Conservation (phyloP, 1,140 invertebrate species). For the Leucophenga varia region DNA sequence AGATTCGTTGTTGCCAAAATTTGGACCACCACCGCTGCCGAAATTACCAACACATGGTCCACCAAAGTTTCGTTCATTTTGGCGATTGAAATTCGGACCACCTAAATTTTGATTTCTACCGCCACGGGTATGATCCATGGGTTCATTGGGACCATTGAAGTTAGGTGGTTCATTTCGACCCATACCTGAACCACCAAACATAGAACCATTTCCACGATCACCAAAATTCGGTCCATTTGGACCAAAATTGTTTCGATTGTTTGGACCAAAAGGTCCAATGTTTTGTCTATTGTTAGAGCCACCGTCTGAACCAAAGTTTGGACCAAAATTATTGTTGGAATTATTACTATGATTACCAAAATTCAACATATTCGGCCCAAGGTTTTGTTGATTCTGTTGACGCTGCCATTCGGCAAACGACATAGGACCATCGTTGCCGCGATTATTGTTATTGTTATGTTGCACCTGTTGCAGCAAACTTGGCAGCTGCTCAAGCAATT, state of each 20-base stretch:
- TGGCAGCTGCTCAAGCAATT: slow-evolving; percentile 10
- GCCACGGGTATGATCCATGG: slow-evolving; percentile 2
- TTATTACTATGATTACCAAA: no score
- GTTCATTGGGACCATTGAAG: slow-evolving; percentile 17
- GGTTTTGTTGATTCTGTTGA: slow-evolving; percentile 26
- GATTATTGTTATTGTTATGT: slow-evolving; percentile 7
- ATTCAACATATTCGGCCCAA: slow-evolving; percentile 18
- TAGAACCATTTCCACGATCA: slow-evolving; percentile 1
- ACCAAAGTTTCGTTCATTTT: slow-evolving; percentile 10
- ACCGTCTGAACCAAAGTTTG: slow-evolving; percentile 12
- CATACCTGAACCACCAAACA: slow-evolving; percentile 1
- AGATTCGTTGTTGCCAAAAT: slow-evolving; percentile 20
- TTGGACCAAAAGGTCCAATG: slow-evolving; percentile 22
- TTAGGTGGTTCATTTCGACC: slow-evolving; percentile 9
- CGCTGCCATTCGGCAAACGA: slow-evolving; percentile 44
- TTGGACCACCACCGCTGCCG: slow-evolving; percentile 6
- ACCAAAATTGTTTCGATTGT: slow-evolving; percentile 18
- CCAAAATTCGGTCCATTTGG: slow-evolving; percentile 17
- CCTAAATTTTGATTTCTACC: slow-evolving; percentile 6
- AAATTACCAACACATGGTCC: neutral
- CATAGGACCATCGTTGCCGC: slow-evolving; percentile 6
- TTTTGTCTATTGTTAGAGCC: slow-evolving; percentile 17
- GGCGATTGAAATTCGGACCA: slow-evolving; percentile 19
- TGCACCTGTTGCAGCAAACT: slow-evolving; percentile 13
- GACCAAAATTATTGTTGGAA: slow-evolving; percentile 6